Evolutionary conservation across 2,113 vertebrate genomes (phyloP).

Genomic region (Fregetta grallaria): DNA sequence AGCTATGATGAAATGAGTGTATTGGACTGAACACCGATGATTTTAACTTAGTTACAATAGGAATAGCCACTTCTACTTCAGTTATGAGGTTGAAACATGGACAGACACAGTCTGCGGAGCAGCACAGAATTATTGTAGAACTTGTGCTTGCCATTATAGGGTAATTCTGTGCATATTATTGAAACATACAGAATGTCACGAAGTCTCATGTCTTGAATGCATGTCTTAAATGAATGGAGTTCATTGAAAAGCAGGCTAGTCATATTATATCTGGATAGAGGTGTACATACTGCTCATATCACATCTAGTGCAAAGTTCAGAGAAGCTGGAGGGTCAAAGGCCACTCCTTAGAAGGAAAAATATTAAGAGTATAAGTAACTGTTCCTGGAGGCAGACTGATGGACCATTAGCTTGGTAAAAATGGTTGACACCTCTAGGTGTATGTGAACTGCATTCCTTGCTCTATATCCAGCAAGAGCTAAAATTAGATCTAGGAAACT

Average conservation of each 20-base stretch:
- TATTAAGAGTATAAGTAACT: background rate
- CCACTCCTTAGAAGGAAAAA: background rate
- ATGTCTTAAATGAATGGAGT: background rate
- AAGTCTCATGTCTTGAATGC: background rate
- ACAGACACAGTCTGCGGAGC: background rate
- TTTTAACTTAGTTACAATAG: background rate
- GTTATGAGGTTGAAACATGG: background rate
- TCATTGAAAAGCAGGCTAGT: background rate
- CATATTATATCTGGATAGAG: background rate
- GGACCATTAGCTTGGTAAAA: background rate
- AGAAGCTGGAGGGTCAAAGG: background rate
- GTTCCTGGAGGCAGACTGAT: background rate
- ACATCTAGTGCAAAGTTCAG: background rate
- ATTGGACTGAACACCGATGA: background rate
- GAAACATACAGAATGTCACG: background rate
- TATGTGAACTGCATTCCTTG: background rate
- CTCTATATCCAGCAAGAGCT: background rate
- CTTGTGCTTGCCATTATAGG: background rate
- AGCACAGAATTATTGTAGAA: background rate
- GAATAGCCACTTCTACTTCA: background rate
- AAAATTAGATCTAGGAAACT: background rate
- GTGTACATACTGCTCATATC: background rate
- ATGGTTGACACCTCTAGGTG: background rate
- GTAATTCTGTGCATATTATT: background rate
- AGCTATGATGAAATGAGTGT: background rate